Conservation (phyloP, 2,797 vertebrate genomes). For the Pyrrhura leucotis region DNA sequence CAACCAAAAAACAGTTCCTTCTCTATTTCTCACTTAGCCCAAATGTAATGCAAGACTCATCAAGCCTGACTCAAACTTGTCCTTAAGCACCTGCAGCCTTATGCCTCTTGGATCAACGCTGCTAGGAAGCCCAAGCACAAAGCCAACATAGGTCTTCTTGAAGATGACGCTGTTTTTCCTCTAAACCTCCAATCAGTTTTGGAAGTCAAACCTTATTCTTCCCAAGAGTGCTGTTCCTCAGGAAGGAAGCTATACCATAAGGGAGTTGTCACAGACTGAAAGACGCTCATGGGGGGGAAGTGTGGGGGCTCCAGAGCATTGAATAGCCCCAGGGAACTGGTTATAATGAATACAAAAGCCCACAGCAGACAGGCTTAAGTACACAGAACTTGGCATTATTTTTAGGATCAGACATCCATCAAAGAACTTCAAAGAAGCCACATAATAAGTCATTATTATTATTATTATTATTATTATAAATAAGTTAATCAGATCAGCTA, state of each 20-base stretch:
- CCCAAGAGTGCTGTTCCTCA: neutral
- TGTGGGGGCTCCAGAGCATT: neutral
- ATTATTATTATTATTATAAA: neutral
- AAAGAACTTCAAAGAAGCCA: neutral
- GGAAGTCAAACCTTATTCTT: neutral
- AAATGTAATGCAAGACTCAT: neutral
- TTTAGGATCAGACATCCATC: neutral
- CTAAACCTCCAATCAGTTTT: neutral
- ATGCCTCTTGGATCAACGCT: neutral
- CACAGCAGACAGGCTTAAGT: neutral
- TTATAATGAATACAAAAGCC: neutral
- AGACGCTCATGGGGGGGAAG: neutral
- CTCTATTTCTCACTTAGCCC: neutral
- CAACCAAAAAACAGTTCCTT: neutral
- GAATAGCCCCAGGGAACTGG: neutral
- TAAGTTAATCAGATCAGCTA: neutral
- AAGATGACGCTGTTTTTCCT: neutral
- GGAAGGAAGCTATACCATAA: neutral
- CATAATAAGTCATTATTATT: neutral
- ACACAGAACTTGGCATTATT: neutral
- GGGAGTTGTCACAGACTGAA: neutral
- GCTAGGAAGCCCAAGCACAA: neutral
- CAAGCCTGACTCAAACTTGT: neutral
- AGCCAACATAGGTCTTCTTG: neutral
- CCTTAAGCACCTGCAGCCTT: neutral